Evolutionary conservation across 2,888 invertebrate species (phyloP).

Genomic region (Anorthoa munda): DNA sequence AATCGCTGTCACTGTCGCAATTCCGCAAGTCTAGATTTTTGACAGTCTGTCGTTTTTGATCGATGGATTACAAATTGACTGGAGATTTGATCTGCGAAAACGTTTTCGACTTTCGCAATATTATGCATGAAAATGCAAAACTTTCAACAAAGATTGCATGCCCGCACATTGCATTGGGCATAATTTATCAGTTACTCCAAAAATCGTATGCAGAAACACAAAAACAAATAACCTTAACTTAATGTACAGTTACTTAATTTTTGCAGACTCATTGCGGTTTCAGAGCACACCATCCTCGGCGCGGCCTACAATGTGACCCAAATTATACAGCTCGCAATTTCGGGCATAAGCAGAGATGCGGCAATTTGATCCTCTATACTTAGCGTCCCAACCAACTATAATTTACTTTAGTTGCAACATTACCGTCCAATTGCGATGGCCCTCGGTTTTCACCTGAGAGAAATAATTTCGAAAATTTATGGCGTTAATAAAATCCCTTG

Average conservation of each 20-base stretch:
- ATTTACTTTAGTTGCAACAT: conserved; percentile 80
- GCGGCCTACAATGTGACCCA: conserved; percentile 61
- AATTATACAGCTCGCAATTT: conserved; percentile 65
- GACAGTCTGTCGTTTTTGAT: conserved; percentile 46
- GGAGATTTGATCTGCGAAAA: conserved; percentile 26
- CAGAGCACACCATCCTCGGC: conserved; percentile 47
- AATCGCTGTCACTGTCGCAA: conserved; percentile 65
- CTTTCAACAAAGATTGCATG: conserved; percentile 26
- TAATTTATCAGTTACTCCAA: conserved; percentile 61
- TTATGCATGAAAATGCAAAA: conserved; percentile 19
- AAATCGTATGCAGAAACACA: conserved; percentile 30
- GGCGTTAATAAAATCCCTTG: conserved; percentile 77
- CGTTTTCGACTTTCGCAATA: conserved; percentile 21
- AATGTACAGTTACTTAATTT: conserved; percentile 66
- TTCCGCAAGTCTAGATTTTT: conserved; percentile 47
- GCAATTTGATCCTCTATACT: conserved; percentile 72
- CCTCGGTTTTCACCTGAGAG: conserved; percentile 73
- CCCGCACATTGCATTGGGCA: conserved; percentile 25
- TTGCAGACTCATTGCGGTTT: conserved; percentile 57
- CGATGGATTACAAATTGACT: conserved; percentile 45
- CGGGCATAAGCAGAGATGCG: conserved; percentile 59
- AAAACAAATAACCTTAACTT: conserved; percentile 62
- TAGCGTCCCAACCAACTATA: conserved; percentile 74
- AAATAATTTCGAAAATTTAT: conserved; percentile 81
- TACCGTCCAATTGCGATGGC: conserved; percentile 73